Percentiles rank a stretch among this genome's conserved stretches.
phyloP scores from a whole-genome alignment of 2,888 invertebrate species.

The Harpalus rubripes region DNA sequence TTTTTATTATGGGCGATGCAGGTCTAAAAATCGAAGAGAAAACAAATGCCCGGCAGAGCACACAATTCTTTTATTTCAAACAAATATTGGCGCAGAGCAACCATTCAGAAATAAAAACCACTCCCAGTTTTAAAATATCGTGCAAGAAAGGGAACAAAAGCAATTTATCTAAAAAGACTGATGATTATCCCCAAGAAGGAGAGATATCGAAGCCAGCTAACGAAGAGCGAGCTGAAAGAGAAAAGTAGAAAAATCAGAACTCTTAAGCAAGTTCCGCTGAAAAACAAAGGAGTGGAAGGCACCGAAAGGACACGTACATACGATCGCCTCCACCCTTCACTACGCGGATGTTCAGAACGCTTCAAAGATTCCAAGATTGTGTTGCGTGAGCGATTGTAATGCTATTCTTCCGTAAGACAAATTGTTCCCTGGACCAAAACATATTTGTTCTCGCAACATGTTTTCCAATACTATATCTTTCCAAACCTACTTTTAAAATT shows the following conservation, averaged over 20 bases:
- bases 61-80: conserved; percentile 23
- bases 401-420: neutral
- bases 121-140: conserved; percentile 52
- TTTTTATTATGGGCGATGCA: neutral
- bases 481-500: neutral
- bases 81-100: conserved; percentile 42
- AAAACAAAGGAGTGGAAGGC: conserved; percentile 42
- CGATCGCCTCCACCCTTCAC: conserved; percentile 32
- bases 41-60: conserved; percentile 14
- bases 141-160: conserved; percentile 36
- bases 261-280: conserved; percentile 55
- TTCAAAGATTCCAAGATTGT: conserved; percentile 7
- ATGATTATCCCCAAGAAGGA: conserved; percentile 50
- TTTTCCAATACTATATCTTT: neutral
- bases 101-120: conserved; percentile 41
- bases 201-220: conserved; percentile 39
- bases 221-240: conserved; percentile 48
- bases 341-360: conserved; percentile 13
- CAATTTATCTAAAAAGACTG: conserved; percentile 55
- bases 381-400: conserved; percentile 28
- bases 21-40: neutral
- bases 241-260: conserved; percentile 48
- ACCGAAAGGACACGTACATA: conserved; percentile 41
- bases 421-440: neutral
- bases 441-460: neutral